Evolutionary conservation across 2,797 vertebrate genomes (phyloP).

Genomic region (Poeciliopsis paucimaculata): DNA sequence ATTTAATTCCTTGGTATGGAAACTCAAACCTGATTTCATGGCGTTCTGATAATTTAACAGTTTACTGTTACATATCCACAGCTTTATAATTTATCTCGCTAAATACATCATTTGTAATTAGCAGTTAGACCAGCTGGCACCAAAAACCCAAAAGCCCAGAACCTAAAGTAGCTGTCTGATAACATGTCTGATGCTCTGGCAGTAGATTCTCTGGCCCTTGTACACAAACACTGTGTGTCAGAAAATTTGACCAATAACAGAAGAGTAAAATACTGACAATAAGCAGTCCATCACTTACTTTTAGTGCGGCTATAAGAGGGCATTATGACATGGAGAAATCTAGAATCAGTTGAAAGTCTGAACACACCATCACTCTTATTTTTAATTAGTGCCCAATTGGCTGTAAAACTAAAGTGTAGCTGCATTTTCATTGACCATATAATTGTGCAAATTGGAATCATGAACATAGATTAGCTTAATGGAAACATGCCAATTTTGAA

Average conservation of each 20-base stretch:
- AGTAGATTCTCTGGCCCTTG: background rate
- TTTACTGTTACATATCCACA: conserved; percentile 2
- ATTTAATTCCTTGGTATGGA: conserved; percentile 4
- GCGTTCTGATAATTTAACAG: background rate
- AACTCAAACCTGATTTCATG: background rate
- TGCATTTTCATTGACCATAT: too few relatives aligned
- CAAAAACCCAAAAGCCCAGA: background rate
- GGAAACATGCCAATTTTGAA: too few relatives aligned
- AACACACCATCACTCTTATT: background rate
- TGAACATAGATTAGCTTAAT: too few relatives aligned
- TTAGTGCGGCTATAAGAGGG: background rate
- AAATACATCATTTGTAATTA: background rate
- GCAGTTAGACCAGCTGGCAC: background rate
- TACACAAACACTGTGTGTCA: background rate
- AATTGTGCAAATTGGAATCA: too few relatives aligned
- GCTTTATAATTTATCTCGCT: background rate
- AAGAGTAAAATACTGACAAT: background rate
- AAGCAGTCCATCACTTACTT: background rate
- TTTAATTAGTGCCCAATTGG: background rate
- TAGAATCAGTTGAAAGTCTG: background rate
- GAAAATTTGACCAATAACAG: background rate
- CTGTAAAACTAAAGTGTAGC: background rate
- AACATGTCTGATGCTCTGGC: background rate
- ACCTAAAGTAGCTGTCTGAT: background rate
- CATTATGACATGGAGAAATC: background rate